These are phyloP conservation scores for Spizaetus ornatus DNA, from an alignment of 2,113 vertebrate species.

Conservation along the genomic window DNA sequence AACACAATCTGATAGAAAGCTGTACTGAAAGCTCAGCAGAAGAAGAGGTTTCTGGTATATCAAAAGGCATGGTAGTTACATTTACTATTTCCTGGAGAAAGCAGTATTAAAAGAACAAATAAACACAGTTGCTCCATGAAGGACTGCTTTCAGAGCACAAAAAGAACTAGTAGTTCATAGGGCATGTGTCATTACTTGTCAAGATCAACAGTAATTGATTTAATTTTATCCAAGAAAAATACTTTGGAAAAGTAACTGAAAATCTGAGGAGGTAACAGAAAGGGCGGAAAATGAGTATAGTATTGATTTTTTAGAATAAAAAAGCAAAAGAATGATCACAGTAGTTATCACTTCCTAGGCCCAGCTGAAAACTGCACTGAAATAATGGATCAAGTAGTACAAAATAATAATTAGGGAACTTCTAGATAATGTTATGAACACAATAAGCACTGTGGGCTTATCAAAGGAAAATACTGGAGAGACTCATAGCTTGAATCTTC, in stretches of 20 bases:
- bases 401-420: not conserved
- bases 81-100: not conserved
- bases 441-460: not conserved
- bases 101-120: not conserved
- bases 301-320: not conserved
- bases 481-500: not conserved
- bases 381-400: not conserved
- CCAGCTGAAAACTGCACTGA: not conserved
- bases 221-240: conserved; percentile 5
- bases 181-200: not conserved
- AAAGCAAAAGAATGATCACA: not conserved
- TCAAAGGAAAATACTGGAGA: not conserved
- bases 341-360: not conserved
- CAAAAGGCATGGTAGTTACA: not conserved
- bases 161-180: not conserved
- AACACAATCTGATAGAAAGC: not conserved
- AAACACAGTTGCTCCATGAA: not conserved
- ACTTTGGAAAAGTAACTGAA: not conserved
- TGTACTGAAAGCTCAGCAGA: not conserved
- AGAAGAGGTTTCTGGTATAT: not conserved
- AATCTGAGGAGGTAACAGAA: not conserved
- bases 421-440: not conserved
- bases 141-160: not conserved
- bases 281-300: not conserved
- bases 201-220: not conserved